Evolutionary conservation across 1,140 invertebrate species (phyloP), one percentile per base, ranked within the genome.

Genomic region (Limonius californicus): DNA sequence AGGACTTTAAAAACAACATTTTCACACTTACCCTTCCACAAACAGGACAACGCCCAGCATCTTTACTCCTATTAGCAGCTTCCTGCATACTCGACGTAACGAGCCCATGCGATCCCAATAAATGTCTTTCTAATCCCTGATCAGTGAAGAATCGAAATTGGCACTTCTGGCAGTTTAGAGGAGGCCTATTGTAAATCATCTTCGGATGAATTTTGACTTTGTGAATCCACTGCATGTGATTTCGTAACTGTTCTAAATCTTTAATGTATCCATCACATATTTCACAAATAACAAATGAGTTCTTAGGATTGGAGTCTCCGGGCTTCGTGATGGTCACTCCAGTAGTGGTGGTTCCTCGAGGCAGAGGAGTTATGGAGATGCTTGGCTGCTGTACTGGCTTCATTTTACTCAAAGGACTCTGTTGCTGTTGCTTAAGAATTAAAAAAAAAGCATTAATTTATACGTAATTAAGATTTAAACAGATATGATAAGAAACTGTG

Each of bases 41-140:
- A 45, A 94, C 88, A 45, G 94, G 94, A 83, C 94, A 97, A 63
- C 94, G 82, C 43, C 94, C 94, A 45, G 91, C 89, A 80, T 97
- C 94, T 77, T 94, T 94, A 66, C 93, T 93, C 75, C 92, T 94
- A 74, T 97, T 95, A 45, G 94, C 93, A 43, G 93, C 92, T 74
- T 95, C 92, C 76, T 96, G 92, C 91, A 97, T 94, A 71, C 94
- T 95, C 54, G 92, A 94, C 35, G 94, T 97, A 14, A 97, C 94
- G 32, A 97, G 82, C 39, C 93, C 93, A 76, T 97, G 94, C 56
- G 92, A 92, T 57, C 94, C 94, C 45, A 97, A 81, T 65, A 97
- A 83, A 85, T 97, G 94, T 70, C 94, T 81, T 78, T 97, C 94
- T 27, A 96, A 77, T 15, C 94, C 94, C 82, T 95, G 81, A 74